These are phyloP conservation scores for Cotesia congregata DNA, from an alignment of 2,888 invertebrate genomes.

Conservation along the genomic window DNA sequence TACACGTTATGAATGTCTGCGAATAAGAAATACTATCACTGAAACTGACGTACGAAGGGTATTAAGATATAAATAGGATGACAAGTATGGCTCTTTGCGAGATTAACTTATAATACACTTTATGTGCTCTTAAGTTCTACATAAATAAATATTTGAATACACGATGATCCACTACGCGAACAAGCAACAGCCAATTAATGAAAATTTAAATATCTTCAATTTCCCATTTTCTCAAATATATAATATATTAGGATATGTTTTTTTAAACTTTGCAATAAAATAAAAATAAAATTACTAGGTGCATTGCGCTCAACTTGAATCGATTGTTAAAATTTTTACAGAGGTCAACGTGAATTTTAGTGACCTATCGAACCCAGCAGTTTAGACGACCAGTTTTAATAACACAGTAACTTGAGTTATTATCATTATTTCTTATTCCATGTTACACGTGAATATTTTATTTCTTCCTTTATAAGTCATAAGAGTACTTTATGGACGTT, in stretches of 20 bases:
- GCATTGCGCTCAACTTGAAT: conserved; percentile 32
- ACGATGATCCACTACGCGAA: background rate
- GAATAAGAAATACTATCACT: conserved; percentile 14
- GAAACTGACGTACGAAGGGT: conserved; percentile 7
- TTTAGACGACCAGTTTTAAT: background rate
- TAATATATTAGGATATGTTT: background rate
- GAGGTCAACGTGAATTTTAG: conserved; percentile 23
- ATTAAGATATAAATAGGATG: background rate
- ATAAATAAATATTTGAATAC: background rate
- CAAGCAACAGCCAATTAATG: background rate
- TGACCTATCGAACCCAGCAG: conserved; percentile 9
- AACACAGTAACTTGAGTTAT: background rate
- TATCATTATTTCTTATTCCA: background rate
- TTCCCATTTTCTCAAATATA: background rate
- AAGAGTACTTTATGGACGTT: too few relatives aligned
- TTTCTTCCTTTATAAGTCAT: too few relatives aligned
- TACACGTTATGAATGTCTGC: background rate
- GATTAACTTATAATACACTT: conserved; percentile 5
- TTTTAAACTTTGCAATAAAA: background rate
- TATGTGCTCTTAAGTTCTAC: background rate
- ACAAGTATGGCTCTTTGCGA: conserved; percentile 15
- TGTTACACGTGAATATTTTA: background rate
- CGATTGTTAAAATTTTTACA: conserved; percentile 29
- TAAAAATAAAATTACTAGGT: conserved; percentile 9
- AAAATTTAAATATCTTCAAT: background rate